A percentile compares a stretch with the other conserved stretches of the same genome.
phyloP scores from a whole-genome alignment of 1,140 invertebrate genomes.

The Aricia agestis region DNA sequence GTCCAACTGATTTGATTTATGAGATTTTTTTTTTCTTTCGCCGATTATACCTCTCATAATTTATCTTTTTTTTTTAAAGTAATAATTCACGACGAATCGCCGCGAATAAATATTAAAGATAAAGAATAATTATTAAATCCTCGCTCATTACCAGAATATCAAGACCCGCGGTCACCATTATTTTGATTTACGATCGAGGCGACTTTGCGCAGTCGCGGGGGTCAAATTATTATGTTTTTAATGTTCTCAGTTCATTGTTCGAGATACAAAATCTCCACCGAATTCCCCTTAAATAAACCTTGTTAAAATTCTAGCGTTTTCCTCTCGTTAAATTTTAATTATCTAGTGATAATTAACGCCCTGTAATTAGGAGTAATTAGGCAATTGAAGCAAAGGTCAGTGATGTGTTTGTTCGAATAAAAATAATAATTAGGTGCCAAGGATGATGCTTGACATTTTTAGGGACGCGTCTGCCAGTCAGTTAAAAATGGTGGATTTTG shows the following conservation, averaged over 20 bases:
- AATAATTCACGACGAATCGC: background rate
- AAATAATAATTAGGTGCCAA: background rate
- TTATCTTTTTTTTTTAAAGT: background rate
- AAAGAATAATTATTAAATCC: slow-evolving; percentile 7
- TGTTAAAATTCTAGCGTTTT: background rate
- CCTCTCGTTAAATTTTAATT: background rate
- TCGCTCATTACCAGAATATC: background rate
- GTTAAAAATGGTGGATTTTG: no score
- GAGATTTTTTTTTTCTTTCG: background rate
- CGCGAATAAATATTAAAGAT: background rate
- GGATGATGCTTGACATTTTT: no score
- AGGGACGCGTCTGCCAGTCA: no score
- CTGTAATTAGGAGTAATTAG: background rate
- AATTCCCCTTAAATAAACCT: background rate
- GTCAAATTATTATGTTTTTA: slow-evolving; percentile 12
- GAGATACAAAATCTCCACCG: background rate
- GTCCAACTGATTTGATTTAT: no score
- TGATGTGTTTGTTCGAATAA: background rate
- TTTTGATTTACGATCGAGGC: background rate
- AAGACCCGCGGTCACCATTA: background rate
- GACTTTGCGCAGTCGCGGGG: background rate
- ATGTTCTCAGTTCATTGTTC: background rate
- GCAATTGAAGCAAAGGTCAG: background rate
- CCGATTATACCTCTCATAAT: background rate
- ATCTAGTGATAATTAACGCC: background rate